These are phyloP conservation scores for Achatina immaculata DNA, from an alignment of 1,140 invertebrate species.

Conservation along the genomic window DNA sequence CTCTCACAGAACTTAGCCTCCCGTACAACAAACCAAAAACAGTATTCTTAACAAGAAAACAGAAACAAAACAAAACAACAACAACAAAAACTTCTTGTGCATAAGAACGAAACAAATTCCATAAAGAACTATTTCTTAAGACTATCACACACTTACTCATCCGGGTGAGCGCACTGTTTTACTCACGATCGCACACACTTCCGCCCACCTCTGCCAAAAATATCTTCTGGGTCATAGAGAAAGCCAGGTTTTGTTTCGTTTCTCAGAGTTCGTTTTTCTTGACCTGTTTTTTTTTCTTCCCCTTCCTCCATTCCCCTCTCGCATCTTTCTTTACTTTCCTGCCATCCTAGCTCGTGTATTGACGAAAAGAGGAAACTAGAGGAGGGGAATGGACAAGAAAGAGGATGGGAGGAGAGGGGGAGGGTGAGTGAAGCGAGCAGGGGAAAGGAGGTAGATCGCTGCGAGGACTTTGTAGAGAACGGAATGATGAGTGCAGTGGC, in stretches of 20 bases:
- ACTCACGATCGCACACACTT: not conserved
- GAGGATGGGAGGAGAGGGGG: not conserved
- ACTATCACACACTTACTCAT: not conserved
- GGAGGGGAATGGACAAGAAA: not conserved
- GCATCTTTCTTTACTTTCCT: not conserved
- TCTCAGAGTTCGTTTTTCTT: too few species aligned
- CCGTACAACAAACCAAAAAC: too few species aligned
- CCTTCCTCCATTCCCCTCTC: not conserved
- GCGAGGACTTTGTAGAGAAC: too few species aligned
- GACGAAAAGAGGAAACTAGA: not conserved
- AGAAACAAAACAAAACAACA: too few species aligned
- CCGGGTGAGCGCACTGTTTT: not conserved
- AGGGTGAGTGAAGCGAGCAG: not conserved
- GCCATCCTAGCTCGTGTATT: not conserved
- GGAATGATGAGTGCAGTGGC: too few species aligned
- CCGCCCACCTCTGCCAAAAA: constrained; percentile 1
- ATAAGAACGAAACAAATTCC: too few species aligned
- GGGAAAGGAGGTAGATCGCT: not conserved
- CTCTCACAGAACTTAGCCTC: too few species aligned
- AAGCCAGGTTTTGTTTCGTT: not conserved
- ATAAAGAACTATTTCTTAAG: too few species aligned
- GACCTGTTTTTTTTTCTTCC: not conserved
- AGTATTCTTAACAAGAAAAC: too few species aligned
- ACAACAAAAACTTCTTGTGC: too few species aligned
- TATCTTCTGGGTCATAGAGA: not conserved